Base-by-base conservation (phyloP, 2,888 invertebrate genomes). In the Nasonia oneida region DNA sequence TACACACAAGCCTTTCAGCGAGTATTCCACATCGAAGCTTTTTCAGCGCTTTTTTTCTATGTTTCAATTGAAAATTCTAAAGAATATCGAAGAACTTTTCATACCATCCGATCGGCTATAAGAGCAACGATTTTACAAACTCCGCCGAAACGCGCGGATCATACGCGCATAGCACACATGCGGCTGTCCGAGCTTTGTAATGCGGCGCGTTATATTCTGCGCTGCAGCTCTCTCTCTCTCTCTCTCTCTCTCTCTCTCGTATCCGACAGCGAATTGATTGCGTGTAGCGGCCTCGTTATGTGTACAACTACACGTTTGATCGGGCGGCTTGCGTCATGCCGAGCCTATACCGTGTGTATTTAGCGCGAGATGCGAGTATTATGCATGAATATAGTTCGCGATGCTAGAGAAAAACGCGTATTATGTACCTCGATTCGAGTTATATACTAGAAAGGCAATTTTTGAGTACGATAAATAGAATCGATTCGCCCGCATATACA, bases 211-310 rank as follows among this genome's bases (percentile, higher is more conserved):
- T 67, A 47, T 47, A 29, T 29, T 29, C 29, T 29, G 29, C 29
- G 2, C 64, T 67, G 64, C 8, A 23, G 64, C 29, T 15, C 23
- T 23, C 23, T 23, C 23, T 23, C 23, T 23, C 23, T 23, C 23
- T 23, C 23, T 23, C 23, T 23, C 23, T 23, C 23, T 1, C 29
- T 8, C 12, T 0, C 15, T 15, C 29, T 29, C 64, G 64, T 33
- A 67, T 67, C 64, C 64, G 64, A 67, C 64, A 33, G 33, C 33
- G 64, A 67, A 67, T 67, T 67, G 67, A 67, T 67, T 67, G 33
- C 29, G 67, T 14, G 67, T n/a, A 33, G 67, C n/a, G 57, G 33
- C 33, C 33, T 67, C 14, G 67, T 67, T 67, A 67, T 14, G 14
- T 5, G 67, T 61, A 47, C 47, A 47, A 47, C 18, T n/a, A 23